Evolutionary conservation across 2,113 vertebrate species (phyloP).

Genomic region (Suricata suricatta): DNA sequence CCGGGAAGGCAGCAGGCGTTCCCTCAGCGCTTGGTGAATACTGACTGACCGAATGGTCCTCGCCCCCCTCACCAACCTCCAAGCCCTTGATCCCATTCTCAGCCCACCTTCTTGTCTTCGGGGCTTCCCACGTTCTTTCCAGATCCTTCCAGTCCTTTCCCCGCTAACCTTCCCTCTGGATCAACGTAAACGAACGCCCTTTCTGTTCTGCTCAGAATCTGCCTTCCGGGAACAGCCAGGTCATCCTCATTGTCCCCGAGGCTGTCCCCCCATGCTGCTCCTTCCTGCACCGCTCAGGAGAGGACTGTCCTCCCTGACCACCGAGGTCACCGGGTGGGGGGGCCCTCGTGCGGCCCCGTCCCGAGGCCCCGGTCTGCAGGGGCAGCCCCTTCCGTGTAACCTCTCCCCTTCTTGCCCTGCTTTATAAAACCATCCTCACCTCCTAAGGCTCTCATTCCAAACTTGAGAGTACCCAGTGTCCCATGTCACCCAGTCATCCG

Average conservation of each 20-base stretch:
- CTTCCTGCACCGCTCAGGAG: neutral
- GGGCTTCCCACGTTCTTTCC: neutral
- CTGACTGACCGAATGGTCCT: too few relatives aligned
- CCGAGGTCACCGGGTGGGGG: neutral
- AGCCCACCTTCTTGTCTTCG: neutral
- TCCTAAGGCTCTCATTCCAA: neutral
- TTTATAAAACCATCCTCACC: neutral
- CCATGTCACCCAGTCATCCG: neutral
- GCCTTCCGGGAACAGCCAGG: neutral
- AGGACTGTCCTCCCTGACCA: neutral
- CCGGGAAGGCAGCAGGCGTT: too few relatives aligned
- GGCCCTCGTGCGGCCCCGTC: fast-evolving
- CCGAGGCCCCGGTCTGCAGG: neutral
- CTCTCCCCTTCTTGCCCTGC: fast-evolving
- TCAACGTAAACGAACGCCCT: neutral
- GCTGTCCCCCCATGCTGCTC: fast-evolving
- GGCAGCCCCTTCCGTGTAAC: fast-evolving
- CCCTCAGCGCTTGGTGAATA: neutral
- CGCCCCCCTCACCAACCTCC: fast-evolving
- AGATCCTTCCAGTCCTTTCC: neutral
- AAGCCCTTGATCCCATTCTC: neutral
- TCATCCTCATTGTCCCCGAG: neutral
- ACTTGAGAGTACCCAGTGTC: neutral
- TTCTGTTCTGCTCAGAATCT: neutral
- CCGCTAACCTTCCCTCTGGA: neutral